Percentiles rank a stretch among this genome's conserved stretches.
These are phyloP conservation scores for Stictonetta naevosa DNA, from an alignment of 2,113 vertebrate species.

Conservation along the genomic window DNA sequence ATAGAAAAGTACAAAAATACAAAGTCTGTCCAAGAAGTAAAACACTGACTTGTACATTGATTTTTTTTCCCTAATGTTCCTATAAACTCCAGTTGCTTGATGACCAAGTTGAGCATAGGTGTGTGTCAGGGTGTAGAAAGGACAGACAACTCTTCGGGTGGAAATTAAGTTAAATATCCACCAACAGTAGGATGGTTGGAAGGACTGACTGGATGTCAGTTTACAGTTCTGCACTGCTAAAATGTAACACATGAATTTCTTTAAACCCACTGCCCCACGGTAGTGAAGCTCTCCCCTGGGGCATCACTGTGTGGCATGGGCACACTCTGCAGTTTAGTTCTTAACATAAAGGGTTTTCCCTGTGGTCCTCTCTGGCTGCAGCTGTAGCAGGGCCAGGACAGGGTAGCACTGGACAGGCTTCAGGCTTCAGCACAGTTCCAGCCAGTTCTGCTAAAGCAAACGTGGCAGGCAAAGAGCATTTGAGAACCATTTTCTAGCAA, in stretches of 20 bases:
- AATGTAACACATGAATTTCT: not conserved
- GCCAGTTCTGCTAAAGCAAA: not conserved
- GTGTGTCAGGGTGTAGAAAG: not conserved
- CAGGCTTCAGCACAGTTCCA: not conserved
- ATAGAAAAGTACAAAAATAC: not conserved
- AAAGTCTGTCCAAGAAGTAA: not conserved
- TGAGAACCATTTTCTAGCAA: not conserved
- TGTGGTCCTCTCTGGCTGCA: not conserved
- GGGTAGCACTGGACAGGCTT: not conserved
- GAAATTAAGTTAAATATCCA: not conserved
- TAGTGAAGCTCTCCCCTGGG: not conserved
- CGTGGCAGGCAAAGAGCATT: not conserved
- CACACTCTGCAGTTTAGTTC: not conserved
- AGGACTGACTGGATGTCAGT: not conserved
- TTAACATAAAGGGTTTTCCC: not conserved
- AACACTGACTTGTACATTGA: not conserved
- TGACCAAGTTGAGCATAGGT: not conserved
- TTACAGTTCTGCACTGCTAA: not conserved
- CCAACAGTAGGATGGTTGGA: not conserved
- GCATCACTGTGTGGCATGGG: too few relatives aligned
- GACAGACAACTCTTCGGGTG: not conserved
- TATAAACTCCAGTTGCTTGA: not conserved
- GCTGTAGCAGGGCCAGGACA: not conserved
- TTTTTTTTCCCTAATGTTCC: not conserved
- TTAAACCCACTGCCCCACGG: rapidly evolving